Percentiles rank a stretch among this genome's conserved stretches.
Conservation (phyloP, 1,140 invertebrate species). For the Hormaphis cornu region DNA sequence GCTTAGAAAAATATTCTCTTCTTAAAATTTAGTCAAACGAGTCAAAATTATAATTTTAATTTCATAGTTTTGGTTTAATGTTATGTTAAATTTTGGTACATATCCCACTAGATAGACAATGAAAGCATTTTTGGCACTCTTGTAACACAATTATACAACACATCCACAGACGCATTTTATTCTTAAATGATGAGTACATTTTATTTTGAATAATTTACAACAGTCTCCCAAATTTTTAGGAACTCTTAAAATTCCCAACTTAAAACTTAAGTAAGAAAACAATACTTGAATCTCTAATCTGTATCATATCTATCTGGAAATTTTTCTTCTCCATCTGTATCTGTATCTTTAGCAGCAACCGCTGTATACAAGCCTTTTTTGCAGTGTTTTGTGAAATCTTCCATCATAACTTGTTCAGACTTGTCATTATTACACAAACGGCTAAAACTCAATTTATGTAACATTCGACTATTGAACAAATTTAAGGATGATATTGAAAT, state of each 20-base stretch:
- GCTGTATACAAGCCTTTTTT: not conserved
- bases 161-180: not conserved
- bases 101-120: too few species aligned
- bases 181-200: not conserved
- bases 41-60: too few species aligned
- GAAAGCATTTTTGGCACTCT: too few species aligned
- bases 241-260: not conserved
- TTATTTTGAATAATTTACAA: too few species aligned
- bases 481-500: constrained; percentile 14
- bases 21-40: too few species aligned
- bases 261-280: not conserved
- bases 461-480: not conserved
- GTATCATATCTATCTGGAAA: not conserved
- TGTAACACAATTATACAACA: not conserved
- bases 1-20: too few species aligned
- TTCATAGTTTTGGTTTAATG: too few species aligned
- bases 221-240: constrained; percentile 4
- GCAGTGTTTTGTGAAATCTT: constrained; percentile 1
- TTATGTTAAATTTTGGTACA: too few species aligned
- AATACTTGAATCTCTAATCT: not conserved
- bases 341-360: not conserved
- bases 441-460: not conserved
- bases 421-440: not conserved
- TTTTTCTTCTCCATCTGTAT: not conserved
- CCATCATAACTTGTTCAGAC: constrained; percentile 7